phyloP scores from a whole-genome alignment of 2,888 invertebrate genomes.

The Pterostichus madidus region DNA sequence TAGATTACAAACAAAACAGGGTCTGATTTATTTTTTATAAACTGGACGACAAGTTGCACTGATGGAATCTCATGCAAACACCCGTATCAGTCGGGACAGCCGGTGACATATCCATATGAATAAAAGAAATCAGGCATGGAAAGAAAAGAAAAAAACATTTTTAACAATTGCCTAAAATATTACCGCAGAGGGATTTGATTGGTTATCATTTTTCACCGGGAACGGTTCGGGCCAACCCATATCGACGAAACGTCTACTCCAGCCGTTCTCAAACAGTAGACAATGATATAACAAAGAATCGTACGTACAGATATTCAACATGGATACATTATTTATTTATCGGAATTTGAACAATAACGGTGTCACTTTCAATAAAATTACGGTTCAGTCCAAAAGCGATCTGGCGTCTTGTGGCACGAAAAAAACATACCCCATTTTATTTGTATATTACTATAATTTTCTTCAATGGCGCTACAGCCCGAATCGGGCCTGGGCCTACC shows the following conservation, averaged over 20 bases:
- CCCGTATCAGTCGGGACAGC: slow-evolving; percentile 17
- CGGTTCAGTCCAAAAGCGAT: too few species aligned
- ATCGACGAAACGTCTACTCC: slow-evolving; percentile 7
- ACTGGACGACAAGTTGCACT: neutral
- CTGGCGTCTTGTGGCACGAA: too few species aligned
- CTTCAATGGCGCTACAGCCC: too few species aligned
- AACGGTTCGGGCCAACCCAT: slow-evolving; percentile 11
- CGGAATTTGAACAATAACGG: too few species aligned
- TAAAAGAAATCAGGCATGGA: slow-evolving; percentile 20
- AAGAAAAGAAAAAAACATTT: slow-evolving; percentile 34
- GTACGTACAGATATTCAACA: too few species aligned
- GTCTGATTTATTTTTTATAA: neutral
- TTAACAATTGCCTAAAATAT: slow-evolving; percentile 60
- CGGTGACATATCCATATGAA: slow-evolving; percentile 12
- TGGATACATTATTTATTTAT: too few species aligned
- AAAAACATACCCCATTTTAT: too few species aligned
- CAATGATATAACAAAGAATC: too few species aligned
- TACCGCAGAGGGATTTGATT: slow-evolving; percentile 35
- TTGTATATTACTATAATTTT: too few species aligned
- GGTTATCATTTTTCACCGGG: slow-evolving; percentile 52
- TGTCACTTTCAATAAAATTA: too few species aligned
- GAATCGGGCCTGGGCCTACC: too few species aligned
- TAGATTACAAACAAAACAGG: neutral
- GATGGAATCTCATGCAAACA: slow-evolving; percentile 4
- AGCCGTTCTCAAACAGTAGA: neutral